A percentile compares a stretch with the other conserved stretches of the same genome.
These are phyloP conservation scores for Amazona guildingii DNA, from an alignment of 2,113 vertebrate genomes.

Conservation along the genomic window DNA sequence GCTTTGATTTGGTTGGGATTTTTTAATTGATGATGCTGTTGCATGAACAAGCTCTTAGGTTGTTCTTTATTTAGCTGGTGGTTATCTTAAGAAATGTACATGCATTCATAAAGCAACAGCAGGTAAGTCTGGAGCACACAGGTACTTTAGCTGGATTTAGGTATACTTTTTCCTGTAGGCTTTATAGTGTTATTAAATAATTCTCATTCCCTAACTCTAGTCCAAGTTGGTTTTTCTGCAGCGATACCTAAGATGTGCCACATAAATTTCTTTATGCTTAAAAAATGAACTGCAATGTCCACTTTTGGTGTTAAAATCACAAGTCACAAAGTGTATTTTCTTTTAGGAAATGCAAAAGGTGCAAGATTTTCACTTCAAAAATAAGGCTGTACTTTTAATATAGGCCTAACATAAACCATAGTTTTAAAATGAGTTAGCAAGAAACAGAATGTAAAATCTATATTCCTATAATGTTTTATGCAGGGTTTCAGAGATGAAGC, in stretches of 20 bases:
- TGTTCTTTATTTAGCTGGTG: not conserved
- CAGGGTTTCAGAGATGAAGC: conserved; percentile 78
- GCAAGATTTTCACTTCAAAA: not conserved
- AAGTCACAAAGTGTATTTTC: not conserved
- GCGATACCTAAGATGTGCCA: not conserved
- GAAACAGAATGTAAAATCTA: not conserved
- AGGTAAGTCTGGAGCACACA: not conserved
- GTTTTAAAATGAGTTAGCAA: not conserved
- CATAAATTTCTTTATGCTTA: not conserved
- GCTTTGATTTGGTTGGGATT: not conserved
- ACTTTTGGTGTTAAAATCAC: not conserved
- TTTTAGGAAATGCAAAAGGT: not conserved
- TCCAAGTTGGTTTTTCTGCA: not conserved
- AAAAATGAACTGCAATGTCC: not conserved
- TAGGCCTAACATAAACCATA: not conserved
- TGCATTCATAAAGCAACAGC: not conserved
- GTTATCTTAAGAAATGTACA: not conserved
- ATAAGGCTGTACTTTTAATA: not conserved
- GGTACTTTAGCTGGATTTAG: not conserved
- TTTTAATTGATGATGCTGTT: not conserved
- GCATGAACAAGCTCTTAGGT: not conserved
- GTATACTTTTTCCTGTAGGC: not conserved
- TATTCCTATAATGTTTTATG: not conserved
- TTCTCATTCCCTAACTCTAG: not conserved
- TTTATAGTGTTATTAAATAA: not conserved